Conservation (phyloP, 2,888 invertebrate species). For the Galerucella calmariensis region DNA sequence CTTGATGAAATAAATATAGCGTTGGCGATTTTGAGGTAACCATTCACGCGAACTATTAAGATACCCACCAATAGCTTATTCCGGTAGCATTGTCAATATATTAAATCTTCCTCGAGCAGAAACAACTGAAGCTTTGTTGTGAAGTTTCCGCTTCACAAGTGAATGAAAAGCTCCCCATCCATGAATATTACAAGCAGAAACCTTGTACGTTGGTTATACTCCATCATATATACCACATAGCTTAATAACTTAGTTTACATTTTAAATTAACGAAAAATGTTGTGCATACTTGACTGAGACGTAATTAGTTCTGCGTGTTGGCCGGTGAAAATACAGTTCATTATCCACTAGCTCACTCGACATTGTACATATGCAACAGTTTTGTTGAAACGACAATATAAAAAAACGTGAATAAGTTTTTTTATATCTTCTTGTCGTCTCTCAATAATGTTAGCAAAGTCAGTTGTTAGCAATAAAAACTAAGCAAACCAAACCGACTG, state of each 20-base stretch:
- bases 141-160: constrained; percentile 18
- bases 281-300: constrained; percentile 33
- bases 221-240: constrained; percentile 42
- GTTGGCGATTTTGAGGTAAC: neutral
- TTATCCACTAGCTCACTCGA: neutral
- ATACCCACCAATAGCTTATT: neutral
- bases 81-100: neutral
- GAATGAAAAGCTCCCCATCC: constrained; percentile 38
- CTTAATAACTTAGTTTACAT: constrained; percentile 53
- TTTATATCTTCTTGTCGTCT: too few species aligned
- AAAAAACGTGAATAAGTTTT: too few species aligned
- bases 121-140: constrained; percentile 9
- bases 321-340: constrained; percentile 26
- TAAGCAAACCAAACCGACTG: too few species aligned
- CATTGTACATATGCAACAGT: neutral
- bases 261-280: constrained; percentile 50
- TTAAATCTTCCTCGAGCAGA: neutral
- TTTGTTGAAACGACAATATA: too few species aligned
- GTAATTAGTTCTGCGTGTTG: constrained; percentile 40
- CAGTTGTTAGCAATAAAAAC: too few species aligned
- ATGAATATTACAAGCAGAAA: constrained; percentile 52
- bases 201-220: constrained; percentile 49
- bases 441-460: too few species aligned
- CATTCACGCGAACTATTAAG: neutral
- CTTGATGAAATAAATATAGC: neutral